Conservation (phyloP, 2,888 invertebrate genomes). For the Drosophila antonietae region DNA sequence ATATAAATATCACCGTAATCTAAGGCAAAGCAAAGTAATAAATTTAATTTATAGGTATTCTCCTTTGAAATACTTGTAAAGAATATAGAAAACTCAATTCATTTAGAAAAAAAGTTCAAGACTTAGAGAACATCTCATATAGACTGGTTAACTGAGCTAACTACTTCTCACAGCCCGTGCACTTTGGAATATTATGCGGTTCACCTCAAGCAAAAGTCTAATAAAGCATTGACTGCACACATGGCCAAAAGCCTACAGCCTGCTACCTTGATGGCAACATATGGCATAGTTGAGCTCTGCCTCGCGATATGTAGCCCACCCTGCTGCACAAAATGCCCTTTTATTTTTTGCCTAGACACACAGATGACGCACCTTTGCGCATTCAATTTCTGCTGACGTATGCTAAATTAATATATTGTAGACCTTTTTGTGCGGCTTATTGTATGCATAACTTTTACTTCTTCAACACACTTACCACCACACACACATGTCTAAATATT, state of each 20-base stretch:
- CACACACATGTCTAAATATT: not conserved
- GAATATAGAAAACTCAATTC: no score
- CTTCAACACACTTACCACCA: no score
- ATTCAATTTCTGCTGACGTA: slow-evolving; percentile 13
- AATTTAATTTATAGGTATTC: not conserved
- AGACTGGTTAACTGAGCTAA: not conserved
- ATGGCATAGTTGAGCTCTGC: not conserved
- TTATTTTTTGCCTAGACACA: not conserved
- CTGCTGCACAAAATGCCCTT: not conserved
- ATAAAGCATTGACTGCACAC: not conserved
- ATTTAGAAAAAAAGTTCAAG: not conserved
- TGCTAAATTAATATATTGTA: slow-evolving; percentile 7
- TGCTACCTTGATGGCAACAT: not conserved
- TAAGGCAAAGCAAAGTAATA: not conserved
- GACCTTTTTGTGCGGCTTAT: slow-evolving; percentile 6
- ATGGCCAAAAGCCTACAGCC: not conserved
- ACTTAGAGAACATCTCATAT: not conserved
- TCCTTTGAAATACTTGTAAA: not conserved
- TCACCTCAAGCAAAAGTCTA: not conserved
- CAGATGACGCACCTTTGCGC: slow-evolving; percentile 12
- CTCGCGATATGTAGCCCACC: not conserved
- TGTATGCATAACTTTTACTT: not conserved
- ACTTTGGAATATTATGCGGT: not conserved
- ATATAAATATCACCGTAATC: not conserved
- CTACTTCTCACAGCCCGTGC: no score